A percentile compares a stretch with the other conserved stretches of the same genome.
Conservation (phyloP, 2,797 vertebrate species). For the Hipposideros larvatus region DNA sequence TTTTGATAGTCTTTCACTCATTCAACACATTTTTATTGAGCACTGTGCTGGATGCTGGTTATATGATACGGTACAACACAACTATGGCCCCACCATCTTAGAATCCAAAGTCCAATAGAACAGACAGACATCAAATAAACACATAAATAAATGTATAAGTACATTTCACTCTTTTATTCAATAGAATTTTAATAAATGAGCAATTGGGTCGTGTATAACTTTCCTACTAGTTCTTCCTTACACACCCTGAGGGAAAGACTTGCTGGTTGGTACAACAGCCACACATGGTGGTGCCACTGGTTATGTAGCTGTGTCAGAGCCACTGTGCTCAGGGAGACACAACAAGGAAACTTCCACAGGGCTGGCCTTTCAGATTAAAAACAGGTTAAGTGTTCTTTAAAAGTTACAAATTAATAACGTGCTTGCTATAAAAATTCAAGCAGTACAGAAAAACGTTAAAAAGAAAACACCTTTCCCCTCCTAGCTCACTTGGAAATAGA, state of each 20-base stretch:
- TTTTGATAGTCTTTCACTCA: neutral
- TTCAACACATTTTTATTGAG: neutral
- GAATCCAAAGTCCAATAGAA: neutral
- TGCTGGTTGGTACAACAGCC: neutral
- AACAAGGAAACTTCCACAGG: neutral
- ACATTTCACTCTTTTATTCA: neutral
- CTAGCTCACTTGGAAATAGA: conserved; percentile 23
- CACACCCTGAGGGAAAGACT: neutral
- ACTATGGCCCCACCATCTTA: neutral
- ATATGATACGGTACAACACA: neutral
- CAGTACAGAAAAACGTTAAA: neutral
- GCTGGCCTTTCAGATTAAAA: neutral
- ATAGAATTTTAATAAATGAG: neutral
- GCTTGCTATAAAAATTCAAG: conserved; percentile 55
- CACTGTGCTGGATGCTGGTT: neutral
- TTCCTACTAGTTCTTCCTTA: neutral
- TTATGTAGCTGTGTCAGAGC: neutral
- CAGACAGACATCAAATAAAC: neutral
- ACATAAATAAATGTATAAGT: neutral
- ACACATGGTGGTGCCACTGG: neutral
- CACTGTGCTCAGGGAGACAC: neutral
- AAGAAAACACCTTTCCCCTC: neutral
- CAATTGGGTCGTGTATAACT: neutral
- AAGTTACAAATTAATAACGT: conserved; percentile 58
- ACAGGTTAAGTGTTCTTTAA: neutral